Conservation (phyloP, 2,113 vertebrate genomes). For the Ivindomyrus marchei region DNA sequence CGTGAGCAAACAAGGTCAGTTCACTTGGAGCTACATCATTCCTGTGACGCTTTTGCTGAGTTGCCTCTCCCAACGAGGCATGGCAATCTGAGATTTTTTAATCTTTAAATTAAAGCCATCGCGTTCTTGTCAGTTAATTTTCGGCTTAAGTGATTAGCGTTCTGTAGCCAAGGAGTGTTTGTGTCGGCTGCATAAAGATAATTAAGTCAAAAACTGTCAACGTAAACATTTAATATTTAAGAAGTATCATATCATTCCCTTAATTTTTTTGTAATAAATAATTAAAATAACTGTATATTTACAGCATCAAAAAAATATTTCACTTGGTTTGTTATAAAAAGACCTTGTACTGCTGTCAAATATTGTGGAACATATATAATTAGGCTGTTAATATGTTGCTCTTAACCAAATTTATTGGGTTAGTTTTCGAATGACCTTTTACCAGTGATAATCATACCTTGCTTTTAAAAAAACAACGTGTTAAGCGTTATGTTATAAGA, state of each 20-base stretch:
- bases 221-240: neutral
- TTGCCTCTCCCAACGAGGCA: slow-evolving; percentile 33
- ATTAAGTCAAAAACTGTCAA: neutral
- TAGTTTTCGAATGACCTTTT: neutral
- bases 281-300: neutral
- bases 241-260: neutral
- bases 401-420: neutral
- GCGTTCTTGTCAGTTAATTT: slow-evolving; percentile 9
- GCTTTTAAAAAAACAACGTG: neutral
- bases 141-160: neutral
- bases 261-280: neutral
- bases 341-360: neutral
- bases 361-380: neutral
- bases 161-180: neutral
- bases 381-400: neutral
- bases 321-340: neutral
- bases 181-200: neutral
- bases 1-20: slow-evolving; percentile 39
- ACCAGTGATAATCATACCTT: neutral
- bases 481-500: neutral
- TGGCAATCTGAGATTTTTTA: slow-evolving; percentile 39
- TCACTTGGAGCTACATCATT: slow-evolving; percentile 34
- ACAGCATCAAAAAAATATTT: neutral
- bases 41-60: slow-evolving; percentile 40
- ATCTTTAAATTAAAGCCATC: slow-evolving; percentile 32